phyloP scores from a whole-genome alignment of 2,113 vertebrate species.

The Syngnathus floridae region DNA sequence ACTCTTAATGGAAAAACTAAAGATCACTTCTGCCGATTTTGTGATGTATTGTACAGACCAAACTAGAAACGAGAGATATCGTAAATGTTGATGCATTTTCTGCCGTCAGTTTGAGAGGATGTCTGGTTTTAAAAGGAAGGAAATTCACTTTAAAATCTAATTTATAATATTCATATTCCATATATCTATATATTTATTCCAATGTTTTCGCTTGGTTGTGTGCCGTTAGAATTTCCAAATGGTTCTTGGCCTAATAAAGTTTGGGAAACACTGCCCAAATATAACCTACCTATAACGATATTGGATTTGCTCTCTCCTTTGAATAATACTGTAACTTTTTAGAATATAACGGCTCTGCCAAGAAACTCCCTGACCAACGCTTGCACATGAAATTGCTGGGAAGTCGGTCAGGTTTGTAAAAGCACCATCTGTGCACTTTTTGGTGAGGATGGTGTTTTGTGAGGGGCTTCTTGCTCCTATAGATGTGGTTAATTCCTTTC shows the following conservation, averaged over 20 bases:
- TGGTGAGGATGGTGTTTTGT: constrained; percentile 36
- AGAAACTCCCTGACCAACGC: constrained; percentile 32
- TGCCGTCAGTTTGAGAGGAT: no score
- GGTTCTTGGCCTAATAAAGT: not conserved
- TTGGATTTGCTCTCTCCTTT: constrained; percentile 17
- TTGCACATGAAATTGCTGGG: constrained; percentile 5
- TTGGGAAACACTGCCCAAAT: constrained; percentile 2
- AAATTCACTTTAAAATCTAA: no score
- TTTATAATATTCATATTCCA: no score
- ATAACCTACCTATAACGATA: constrained; percentile 6
- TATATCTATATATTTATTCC: not conserved
- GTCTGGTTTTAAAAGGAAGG: no score
- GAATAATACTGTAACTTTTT: constrained; percentile 28
- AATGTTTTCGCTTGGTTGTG: not conserved
- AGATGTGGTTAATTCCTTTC: constrained; percentile 42
- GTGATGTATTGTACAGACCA: no score
- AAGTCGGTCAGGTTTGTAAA: constrained; percentile 32
- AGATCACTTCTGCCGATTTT: no score
- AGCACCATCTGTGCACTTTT: constrained; percentile 52
- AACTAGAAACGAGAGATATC: no score
- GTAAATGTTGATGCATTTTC: no score
- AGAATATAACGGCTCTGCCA: constrained; percentile 34
- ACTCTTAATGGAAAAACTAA: no score
- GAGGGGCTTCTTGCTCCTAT: constrained; percentile 25
- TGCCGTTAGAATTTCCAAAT: not conserved